phyloP scores from a whole-genome alignment of 2,797 vertebrate genomes.

The Emys orbicularis region DNA sequence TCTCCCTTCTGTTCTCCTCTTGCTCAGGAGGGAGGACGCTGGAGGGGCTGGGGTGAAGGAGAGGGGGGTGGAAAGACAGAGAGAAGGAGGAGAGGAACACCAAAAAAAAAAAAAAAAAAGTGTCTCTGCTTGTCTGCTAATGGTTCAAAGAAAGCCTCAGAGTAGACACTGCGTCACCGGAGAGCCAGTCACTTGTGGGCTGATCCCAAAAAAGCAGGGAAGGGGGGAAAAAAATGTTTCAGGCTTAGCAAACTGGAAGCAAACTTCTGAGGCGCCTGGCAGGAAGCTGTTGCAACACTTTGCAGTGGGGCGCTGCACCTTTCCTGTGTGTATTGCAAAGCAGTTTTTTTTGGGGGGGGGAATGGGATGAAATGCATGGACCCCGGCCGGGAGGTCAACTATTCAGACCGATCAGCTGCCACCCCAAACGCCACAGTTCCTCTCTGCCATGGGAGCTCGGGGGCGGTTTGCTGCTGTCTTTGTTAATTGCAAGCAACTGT shows the following conservation, averaged over 20 bases:
- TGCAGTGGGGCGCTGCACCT: too few relatives aligned
- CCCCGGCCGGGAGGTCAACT: too few relatives aligned
- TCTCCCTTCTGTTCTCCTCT: background rate
- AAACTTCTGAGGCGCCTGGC: background rate
- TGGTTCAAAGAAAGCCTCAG: slow-evolving; percentile 74
- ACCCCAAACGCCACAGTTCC: too few relatives aligned
- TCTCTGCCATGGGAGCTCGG: too few relatives aligned
- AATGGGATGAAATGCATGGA: background rate
- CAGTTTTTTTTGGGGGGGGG: background rate
- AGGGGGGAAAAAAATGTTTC: background rate
- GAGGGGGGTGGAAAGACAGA: slow-evolving; percentile 36
- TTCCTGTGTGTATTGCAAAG: too few relatives aligned
- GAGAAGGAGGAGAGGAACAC: slow-evolving; percentile 34
- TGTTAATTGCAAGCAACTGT: background rate
- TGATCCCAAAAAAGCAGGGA: background rate
- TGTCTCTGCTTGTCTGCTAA: slow-evolving; percentile 57
- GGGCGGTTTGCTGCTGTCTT: too few relatives aligned
- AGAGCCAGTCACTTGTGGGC: background rate
- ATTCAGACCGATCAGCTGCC: background rate
- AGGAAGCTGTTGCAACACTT: background rate
- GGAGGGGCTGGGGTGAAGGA: slow-evolving; percentile 22
- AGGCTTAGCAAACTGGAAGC: background rate
- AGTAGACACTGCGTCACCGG: slow-evolving; percentile 78
- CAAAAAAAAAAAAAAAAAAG: background rate
- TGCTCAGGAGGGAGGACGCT: slow-evolving; percentile 25